These are phyloP conservation scores for Vidua chalybeata DNA, from an alignment of 2,113 vertebrate genomes.

Conservation along the genomic window DNA sequence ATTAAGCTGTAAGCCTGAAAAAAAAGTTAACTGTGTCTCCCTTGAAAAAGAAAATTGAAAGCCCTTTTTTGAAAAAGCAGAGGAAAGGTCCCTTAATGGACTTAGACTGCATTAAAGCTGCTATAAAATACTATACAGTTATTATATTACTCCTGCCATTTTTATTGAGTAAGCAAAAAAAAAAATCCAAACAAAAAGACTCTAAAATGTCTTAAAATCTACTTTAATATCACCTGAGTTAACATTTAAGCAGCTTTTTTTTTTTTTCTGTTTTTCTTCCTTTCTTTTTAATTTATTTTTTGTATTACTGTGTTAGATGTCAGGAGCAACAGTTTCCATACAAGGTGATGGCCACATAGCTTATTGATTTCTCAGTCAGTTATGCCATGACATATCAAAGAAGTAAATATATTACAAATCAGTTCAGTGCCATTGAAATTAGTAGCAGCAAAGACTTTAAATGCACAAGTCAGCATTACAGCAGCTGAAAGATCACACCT, in stretches of 20 bases:
- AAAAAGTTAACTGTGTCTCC: not conserved
- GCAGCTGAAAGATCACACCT: not conserved
- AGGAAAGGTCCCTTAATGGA: not conserved
- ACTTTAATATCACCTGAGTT: not conserved
- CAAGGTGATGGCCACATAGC: not conserved
- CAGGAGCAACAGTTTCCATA: not conserved
- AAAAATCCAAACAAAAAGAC: not conserved
- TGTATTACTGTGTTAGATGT: not conserved
- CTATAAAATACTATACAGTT: not conserved
- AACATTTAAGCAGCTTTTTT: not conserved
- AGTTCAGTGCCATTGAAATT: not conserved
- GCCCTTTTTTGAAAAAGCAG: not conserved
- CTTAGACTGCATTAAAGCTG: not conserved
- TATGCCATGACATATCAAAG: not conserved
- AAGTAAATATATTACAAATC: not conserved
- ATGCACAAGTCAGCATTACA: not conserved
- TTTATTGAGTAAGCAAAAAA: constrained; percentile 24
- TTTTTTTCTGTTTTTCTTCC: not conserved
- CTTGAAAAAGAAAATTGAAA: not conserved
- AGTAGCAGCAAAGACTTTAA: not conserved
- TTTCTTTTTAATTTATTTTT: not conserved
- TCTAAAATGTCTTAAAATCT: constrained; percentile 7
- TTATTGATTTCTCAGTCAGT: not conserved
- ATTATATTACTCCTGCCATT: constrained; percentile 1
- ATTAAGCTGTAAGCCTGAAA: not conserved